These are phyloP conservation scores for Poeciliopsis infans DNA, from an alignment of 2,797 vertebrate genomes.

Conservation along the genomic window DNA sequence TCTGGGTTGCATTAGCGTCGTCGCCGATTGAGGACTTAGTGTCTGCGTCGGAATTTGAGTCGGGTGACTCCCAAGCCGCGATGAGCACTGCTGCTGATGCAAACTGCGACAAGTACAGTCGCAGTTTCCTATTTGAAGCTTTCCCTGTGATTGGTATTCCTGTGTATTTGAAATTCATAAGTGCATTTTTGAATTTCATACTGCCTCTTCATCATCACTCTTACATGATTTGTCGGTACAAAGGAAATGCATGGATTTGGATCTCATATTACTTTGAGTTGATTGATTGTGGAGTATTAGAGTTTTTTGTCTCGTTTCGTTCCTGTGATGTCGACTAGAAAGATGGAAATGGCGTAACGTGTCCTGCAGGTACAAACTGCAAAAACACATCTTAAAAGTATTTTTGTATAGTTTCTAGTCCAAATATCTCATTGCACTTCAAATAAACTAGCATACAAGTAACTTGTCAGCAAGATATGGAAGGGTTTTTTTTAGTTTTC, in stretches of 20 bases:
- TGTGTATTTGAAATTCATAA: neutral
- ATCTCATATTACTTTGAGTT: neutral
- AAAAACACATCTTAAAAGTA: too few species aligned
- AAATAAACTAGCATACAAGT: too few species aligned
- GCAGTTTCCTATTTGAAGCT: neutral
- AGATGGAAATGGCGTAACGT: neutral
- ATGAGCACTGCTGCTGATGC: neutral
- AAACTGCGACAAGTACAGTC: neutral
- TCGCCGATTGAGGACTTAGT: neutral
- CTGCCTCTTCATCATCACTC: neutral
- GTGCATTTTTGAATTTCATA: neutral
- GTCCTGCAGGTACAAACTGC: neutral
- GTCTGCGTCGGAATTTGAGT: neutral
- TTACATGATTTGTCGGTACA: neutral
- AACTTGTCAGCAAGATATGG: too few species aligned
- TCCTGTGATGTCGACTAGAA: neutral
- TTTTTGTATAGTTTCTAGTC: too few species aligned
- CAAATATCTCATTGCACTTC: too few species aligned
- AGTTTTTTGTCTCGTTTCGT: neutral
- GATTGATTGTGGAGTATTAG: too few species aligned
- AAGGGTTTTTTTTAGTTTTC: too few species aligned
- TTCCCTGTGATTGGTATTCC: neutral
- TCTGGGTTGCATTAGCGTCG: neutral
- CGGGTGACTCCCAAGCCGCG: neutral
- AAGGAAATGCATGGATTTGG: neutral